These are phyloP conservation scores for Drosophila novamexicana DNA, from an alignment of 1,140 invertebrate species.

Conservation along the genomic window DNA sequence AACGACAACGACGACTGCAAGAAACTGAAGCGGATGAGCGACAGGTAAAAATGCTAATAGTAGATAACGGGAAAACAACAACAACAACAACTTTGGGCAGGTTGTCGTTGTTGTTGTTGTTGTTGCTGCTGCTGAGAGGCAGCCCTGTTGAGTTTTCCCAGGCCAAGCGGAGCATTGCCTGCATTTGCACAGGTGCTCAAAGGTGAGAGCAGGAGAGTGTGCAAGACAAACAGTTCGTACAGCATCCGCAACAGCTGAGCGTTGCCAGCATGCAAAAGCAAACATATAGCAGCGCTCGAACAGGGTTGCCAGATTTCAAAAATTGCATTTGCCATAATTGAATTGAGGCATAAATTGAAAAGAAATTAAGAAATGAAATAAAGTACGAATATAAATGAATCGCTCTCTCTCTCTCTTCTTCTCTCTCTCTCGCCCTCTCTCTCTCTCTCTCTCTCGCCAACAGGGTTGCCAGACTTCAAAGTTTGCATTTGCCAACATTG, in stretches of 20 bases:
- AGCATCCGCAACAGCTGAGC: conserved; percentile 40
- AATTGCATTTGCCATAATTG: too few relatives aligned
- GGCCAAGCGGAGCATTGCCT: conserved; percentile 27
- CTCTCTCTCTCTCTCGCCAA: too few relatives aligned
- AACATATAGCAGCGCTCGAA: not conserved
- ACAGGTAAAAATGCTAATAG: conserved; percentile 70
- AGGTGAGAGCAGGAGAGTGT: conserved; percentile 2
- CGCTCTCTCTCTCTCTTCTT: too few relatives aligned
- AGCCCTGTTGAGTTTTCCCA: conserved; percentile 49
- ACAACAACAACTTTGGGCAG: conserved; percentile 10
- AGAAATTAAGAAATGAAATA: too few relatives aligned
- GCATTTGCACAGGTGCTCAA: conserved; percentile 71
- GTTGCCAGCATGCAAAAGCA: not conserved
- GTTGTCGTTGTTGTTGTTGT: not conserved
- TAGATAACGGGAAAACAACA: conserved; percentile 43
- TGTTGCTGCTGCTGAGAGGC: conserved; percentile 11
- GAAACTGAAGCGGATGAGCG: conserved; percentile 47
- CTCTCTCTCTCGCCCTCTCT: too few relatives aligned
- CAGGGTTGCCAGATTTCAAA: not conserved
- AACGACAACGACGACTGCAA: conserved; percentile 14
- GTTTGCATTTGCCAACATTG: too few relatives aligned
- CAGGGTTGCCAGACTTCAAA: too few relatives aligned
- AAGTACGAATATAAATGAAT: too few relatives aligned
- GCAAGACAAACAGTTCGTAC: conserved; percentile 11
- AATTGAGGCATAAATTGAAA: too few relatives aligned